Evolutionary conservation across 2,888 invertebrate genomes (phyloP).

Genomic region (Hololepta plana): DNA sequence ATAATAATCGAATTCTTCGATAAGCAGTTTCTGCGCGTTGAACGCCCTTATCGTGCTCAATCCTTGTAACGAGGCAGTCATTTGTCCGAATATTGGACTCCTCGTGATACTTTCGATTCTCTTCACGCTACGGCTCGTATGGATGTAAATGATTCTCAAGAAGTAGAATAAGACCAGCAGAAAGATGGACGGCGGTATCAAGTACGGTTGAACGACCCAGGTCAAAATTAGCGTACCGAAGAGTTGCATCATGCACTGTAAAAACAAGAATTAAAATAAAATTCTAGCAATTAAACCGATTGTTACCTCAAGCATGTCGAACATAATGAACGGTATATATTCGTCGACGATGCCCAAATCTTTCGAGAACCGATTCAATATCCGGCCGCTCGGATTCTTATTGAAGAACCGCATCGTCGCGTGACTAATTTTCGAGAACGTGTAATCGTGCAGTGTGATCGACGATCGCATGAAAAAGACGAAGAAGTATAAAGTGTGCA

Average conservation of each 20-base stretch:
- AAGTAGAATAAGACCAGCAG: conserved; percentile 43
- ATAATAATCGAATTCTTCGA: conserved; percentile 61
- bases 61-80: conserved; percentile 78
- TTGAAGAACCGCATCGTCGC: conserved; percentile 26
- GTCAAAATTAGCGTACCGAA: conserved; percentile 53
- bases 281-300: too few species aligned
- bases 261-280: too few species aligned
- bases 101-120: conserved; percentile 45
- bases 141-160: conserved; percentile 45
- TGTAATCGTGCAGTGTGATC: conserved; percentile 20
- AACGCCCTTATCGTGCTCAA: conserved; percentile 84
- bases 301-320: conserved; percentile 23
- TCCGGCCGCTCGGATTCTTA: conserved; percentile 23
- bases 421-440: conserved; percentile 18
- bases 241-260: conserved; percentile 37
- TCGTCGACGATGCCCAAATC: conserved; percentile 39
- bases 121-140: conserved; percentile 56
- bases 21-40: conserved; percentile 59
- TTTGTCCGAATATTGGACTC: conserved; percentile 89
- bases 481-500: conserved; percentile 21
- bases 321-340: conserved; percentile 32
- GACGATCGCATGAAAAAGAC: conserved; percentile 22
- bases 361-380: conserved; percentile 27
- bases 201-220: conserved; percentile 46
- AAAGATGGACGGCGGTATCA: conserved; percentile 41